Percentiles rank a stretch among this genome's conserved stretches.
These are phyloP conservation scores for Hybognathus amarus DNA, from an alignment of 2,797 vertebrate species.

Conservation along the genomic window DNA sequence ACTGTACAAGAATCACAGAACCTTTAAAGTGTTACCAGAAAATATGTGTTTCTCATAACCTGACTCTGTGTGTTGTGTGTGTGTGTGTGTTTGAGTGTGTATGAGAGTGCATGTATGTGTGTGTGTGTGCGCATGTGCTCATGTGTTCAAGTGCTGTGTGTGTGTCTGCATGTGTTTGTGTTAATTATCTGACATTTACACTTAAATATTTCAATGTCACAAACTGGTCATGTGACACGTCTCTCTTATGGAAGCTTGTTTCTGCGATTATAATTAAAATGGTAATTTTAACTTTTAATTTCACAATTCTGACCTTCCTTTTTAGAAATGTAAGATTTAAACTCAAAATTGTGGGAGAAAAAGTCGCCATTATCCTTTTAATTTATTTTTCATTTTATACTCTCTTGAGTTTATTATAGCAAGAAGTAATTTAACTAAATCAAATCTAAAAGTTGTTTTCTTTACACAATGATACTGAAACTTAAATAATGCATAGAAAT, in stretches of 20 bases:
- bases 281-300: not conserved
- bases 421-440: not conserved
- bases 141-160: too few relatives aligned
- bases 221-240: not conserved
- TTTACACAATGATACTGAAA: not conserved
- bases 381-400: not conserved
- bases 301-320: not conserved
- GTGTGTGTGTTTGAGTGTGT: not conserved
- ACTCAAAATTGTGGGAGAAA: not conserved
- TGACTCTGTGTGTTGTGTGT: constrained; percentile 33
- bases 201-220: not conserved
- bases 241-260: not conserved
- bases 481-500: constrained; percentile 41
- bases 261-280: not conserved
- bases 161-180: too few relatives aligned
- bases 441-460: not conserved
- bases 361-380: not conserved
- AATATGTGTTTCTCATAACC: not conserved
- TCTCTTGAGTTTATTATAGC: constrained; percentile 1
- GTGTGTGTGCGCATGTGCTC: too few relatives aligned
- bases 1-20: not conserved
- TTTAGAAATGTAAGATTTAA: not conserved
- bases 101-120: too few relatives aligned
- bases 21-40: not conserved
- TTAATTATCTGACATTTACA: not conserved